Evolutionary conservation across 1,140 invertebrate species (phyloP).

Genomic region (Anadara kagoshimensis): DNA sequence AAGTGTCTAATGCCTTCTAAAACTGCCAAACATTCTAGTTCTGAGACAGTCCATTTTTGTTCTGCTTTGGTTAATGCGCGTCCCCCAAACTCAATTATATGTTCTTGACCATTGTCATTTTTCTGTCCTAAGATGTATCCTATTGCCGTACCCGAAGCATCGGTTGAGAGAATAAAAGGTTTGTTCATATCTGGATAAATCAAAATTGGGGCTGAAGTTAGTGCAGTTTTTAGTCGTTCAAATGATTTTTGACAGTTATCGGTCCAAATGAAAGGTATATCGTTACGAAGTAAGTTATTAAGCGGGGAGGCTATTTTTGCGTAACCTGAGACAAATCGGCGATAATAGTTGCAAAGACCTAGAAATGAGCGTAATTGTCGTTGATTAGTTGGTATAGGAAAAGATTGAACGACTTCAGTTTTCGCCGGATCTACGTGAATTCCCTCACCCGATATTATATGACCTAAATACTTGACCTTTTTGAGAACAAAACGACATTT

Average conservation of each 20-base stretch:
- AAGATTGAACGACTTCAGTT: constrained; percentile 22
- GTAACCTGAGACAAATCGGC: constrained; percentile 17
- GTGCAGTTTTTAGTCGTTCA: not conserved
- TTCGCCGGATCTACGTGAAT: too few species aligned
- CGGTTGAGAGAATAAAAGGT: not conserved
- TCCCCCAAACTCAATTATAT: constrained; percentile 51
- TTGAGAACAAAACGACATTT: too few species aligned
- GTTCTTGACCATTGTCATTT: constrained; percentile 33
- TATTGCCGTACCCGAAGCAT: not conserved
- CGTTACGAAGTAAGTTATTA: constrained; percentile 4
- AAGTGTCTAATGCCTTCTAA: constrained; percentile 28
- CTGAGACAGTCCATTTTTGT: constrained; percentile 27
- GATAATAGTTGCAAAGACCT: constrained; percentile 1
- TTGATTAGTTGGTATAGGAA: not conserved
- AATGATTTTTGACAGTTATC: not conserved
- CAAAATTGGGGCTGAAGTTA: constrained; percentile 19
- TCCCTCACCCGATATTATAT: too few species aligned
- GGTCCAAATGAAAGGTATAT: not conserved
- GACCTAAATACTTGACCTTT: too few species aligned
- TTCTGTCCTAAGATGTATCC: constrained; percentile 19
- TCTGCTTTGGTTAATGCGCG: constrained; percentile 16
- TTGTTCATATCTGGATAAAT: constrained; percentile 12
- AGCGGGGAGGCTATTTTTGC: constrained; percentile 16
- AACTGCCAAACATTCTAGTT: constrained; percentile 31
- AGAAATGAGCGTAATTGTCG: not conserved